Evolutionary conservation across 2,113 vertebrate genomes (phyloP), one percentile per base, ranked within the genome.

Genomic region (Hiodon tergisus): DNA sequence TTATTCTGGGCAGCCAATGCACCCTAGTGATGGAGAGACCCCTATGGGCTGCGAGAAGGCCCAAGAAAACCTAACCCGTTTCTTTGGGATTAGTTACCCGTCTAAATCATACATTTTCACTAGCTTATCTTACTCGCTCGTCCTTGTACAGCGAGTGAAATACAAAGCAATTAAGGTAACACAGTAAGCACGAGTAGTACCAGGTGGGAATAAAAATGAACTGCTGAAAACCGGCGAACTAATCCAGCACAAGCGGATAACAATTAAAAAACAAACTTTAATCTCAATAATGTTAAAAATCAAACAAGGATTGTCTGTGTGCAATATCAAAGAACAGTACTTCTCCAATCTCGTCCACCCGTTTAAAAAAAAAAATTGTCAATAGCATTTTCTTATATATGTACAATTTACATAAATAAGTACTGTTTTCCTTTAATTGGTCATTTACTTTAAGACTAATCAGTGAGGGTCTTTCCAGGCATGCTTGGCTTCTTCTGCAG

Each of bases 361-460:
- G 58, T 47, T 67, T 75, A 78, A 69, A 76, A 80, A 67, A 9
- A 17, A 52, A 46, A 54, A 47, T 31, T 31, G 31, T 71, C 13
- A 65, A 55, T 69, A 76, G 54, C 3, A 65, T 58, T 71, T 70
- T 70, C 47, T 17, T 5, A 67, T 59, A 67, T 51, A 73, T 66
- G 51, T 55, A 54, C 46, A 55, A 31, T 74, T 53, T 66, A 11
- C 48, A 14, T 31, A 31, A 31, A 31, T 31, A 31, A 31, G 31
- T 63, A 65, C 61, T 77, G 61, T 61, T 78, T 81, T 77, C 82
- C 84, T 86, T 57, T 5, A 48, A 50, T 76, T 71, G 69, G 69
- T 71, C 51, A 69, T 71, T n/a, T 17, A 86, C 81, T 80, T 90
- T 90, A 91, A 91, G 91, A 92, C 87, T 91, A 84, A 88, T 79